A percentile compares a stretch with the other conserved stretches of the same genome.
Conservation (phyloP, 2,888 invertebrate genomes). For the Argynnis bischoffii region DNA sequence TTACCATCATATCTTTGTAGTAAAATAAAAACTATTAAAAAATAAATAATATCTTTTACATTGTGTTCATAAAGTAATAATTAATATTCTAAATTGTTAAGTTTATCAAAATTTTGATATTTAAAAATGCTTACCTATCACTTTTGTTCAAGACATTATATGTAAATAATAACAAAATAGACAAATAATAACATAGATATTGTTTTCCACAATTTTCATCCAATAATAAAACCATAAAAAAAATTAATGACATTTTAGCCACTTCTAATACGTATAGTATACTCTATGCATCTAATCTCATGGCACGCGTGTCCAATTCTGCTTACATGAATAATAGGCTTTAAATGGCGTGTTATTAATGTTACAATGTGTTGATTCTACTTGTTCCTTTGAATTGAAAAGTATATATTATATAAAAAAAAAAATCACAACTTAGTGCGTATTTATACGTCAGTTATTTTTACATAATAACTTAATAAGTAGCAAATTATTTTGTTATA, state of each 20-base stretch:
- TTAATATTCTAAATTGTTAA: neutral
- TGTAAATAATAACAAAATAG: too few species aligned
- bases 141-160: too few species aligned
- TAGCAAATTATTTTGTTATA: too few species aligned
- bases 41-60: neutral
- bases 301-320: constrained; percentile 64
- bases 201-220: too few species aligned
- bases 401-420: too few species aligned
- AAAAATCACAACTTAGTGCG: too few species aligned
- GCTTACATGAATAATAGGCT: constrained; percentile 54
- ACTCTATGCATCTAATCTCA: constrained; percentile 2
- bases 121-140: too few species aligned
- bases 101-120: too few species aligned
- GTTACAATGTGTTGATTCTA: constrained; percentile 33
- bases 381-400: constrained; percentile 3
- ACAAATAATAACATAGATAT: too few species aligned
- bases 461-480: too few species aligned
- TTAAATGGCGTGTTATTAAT: constrained; percentile 71
- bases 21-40: neutral
- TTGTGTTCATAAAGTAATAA: neutral
- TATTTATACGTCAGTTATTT: too few species aligned
- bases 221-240: neutral
- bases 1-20: constrained; percentile 14
- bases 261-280: constrained; percentile 2
- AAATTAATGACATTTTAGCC: neutral